Base-by-base conservation (phyloP, 2,113 vertebrate species). In the Neotragus pygmaeus region DNA sequence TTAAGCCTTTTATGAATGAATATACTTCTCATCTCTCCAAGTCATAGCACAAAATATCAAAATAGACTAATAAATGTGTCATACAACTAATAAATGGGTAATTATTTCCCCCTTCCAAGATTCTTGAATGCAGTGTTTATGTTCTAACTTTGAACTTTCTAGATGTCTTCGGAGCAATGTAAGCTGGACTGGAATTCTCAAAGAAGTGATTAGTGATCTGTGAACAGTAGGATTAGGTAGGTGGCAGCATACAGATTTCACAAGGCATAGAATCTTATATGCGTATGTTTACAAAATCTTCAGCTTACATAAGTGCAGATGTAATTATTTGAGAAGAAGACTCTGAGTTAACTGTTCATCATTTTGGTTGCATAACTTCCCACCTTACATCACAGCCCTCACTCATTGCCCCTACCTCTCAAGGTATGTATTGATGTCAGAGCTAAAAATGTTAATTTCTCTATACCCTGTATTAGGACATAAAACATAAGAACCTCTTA, bases 211-310 rank as follows among this genome's bases (percentile, higher is more conserved):
- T 66, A 21, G 43, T 58, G 58, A 39, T 39, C 58, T 90, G 58
- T 16, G 5, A 89, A 25, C 60, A 43, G 28, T 6, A 53, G 47
- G 2, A 81, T 45, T 13, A 88, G 19, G 23, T 53, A 88, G 14
- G n/a, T 45, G 21, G 88, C 21, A 53, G 7, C 4, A 9, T 33
- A 15, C 5, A 66, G 6, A 58, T 77, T 28, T 86, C 27, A 78
- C 14, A 58, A 95, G 30, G 33, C 21, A 58, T 27, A 75, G 81
- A 66, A 80, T 64, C 39, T 95, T 53, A 8, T 0, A 49, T 70
- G 17, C 64, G 85, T 43, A 91, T 87, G 30, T 93, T 88, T 94
- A 45, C 10, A 8, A 53, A 93, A 82, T 78, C 25, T 53, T 94
- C 70, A 78, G 64, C 39, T 96, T 85, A 58, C 3, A 15, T 77